Evolutionary conservation across 1,140 invertebrate species (phyloP).

Genomic region (Oscheius sp.): DNA sequence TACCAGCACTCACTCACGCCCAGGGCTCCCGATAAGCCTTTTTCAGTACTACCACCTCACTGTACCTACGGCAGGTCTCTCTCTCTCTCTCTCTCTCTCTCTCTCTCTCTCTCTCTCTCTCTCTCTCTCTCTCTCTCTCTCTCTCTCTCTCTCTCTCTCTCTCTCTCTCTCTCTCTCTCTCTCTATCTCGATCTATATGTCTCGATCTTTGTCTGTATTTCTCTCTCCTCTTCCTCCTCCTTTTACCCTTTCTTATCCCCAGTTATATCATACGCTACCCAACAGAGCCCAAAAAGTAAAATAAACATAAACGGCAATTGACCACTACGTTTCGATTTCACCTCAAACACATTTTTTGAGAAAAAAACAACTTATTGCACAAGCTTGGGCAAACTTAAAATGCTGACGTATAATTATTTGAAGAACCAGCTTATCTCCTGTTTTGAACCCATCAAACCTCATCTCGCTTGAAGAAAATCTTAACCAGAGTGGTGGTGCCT

Average conservation of each 20-base stretch:
- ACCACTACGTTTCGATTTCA: too few relatives aligned
- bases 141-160: neutral
- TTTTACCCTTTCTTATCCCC: neutral
- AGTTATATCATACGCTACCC: neutral
- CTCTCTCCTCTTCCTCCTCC: neutral
- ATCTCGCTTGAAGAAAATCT: too few relatives aligned
- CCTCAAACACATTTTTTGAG: too few relatives aligned
- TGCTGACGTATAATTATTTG: too few relatives aligned
- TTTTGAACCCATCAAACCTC: too few relatives aligned
- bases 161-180: neutral
- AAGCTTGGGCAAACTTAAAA: too few relatives aligned
- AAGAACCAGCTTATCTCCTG: too few relatives aligned
- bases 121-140: neutral
- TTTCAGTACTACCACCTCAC: neutral
- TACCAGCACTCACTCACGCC: neutral
- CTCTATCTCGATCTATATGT: neutral
- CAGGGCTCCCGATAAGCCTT: neutral
- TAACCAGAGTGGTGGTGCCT: too few relatives aligned
- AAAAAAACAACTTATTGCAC: too few relatives aligned
- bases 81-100: neutral
- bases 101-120: neutral
- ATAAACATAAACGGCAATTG: too few relatives aligned
- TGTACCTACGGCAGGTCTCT: neutral
- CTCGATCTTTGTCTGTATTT: neutral
- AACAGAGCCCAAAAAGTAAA: neutral